A percentile compares a stretch with the other conserved stretches of the same genome.
Conservation (phyloP, 2,113 vertebrate genomes). For the Cichladusa arquata region DNA sequence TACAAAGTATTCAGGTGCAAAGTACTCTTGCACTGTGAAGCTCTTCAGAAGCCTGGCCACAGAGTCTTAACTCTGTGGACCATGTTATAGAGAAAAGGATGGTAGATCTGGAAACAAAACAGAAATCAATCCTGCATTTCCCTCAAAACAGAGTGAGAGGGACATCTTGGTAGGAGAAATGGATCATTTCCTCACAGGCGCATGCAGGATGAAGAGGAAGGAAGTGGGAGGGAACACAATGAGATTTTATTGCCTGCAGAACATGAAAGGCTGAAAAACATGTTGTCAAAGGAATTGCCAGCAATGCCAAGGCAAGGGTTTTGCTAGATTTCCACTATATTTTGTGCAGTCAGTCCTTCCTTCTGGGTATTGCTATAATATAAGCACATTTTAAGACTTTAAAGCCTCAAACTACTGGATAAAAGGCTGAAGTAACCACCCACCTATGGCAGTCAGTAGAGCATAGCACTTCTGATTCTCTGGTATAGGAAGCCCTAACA, state of each 20-base stretch:
- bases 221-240: not conserved
- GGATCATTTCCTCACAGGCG: not conserved
- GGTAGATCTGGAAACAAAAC: not conserved
- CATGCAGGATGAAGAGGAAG: not conserved
- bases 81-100: accelerated
- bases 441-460: not conserved
- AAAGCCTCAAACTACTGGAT: not conserved
- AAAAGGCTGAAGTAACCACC: not conserved
- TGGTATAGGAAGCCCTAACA: not conserved
- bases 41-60: not conserved
- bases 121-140: not conserved
- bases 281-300: not conserved
- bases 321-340: not conserved
- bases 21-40: not conserved
- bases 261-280: not conserved
- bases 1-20: not conserved
- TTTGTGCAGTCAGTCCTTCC: not conserved
- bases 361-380: not conserved
- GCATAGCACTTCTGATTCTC: not conserved
- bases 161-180: not conserved
- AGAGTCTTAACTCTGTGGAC: not conserved
- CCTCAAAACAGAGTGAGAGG: not conserved
- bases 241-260: not conserved
- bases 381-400: not conserved
- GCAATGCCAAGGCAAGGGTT: not conserved